Base-by-base conservation (phyloP, 2,797 vertebrate species). In the Pangasius mekongensis region DNA sequence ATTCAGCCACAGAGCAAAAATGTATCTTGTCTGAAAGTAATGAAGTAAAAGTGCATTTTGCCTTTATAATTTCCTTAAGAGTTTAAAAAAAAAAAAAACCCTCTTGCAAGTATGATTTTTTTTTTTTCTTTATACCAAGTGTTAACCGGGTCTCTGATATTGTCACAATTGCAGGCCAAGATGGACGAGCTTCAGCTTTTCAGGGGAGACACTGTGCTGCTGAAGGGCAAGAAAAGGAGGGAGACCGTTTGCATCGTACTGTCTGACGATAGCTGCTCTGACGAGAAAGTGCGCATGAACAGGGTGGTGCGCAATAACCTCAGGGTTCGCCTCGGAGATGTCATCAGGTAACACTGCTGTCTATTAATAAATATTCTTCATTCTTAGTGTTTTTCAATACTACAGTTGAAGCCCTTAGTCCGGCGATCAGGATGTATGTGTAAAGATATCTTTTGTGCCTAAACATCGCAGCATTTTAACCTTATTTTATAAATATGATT, bases 221-320 rank as follows among this genome's bases (percentile, higher is more conserved):
- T 99, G 88, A 99, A 99, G 94, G 99, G 99, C 77, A 99, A 99
- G 96, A 99, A 99, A 94, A 97, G 98, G 90, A 94, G 98, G 89
- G 99, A 99, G 96, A 98, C 98, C 0, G 99, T 99, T 76, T 99
- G 98, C 91, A 99, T 99, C 56, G 99, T 99, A 43, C 96, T 99
- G 85, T 99, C 98, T 43, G 99, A 99, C 87, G 99, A 99, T 91
- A 98, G 97, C 89, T 99, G 99, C 91, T 99, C 99, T 1, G 99
- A 99, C 90, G 99, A 99, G 94, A 99, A 99, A 93, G 98, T 99
- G 92, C 98, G 98, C 92, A 99, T 99, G 99, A 99, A 99, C 92
- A 97, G 98, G 93, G 99, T 99, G 91, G 98, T 99, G 91, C 98
- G 98, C 90, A 99, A 99, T 95, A 99, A 99, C 90, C 95, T 99